A percentile compares a stretch with the other conserved stretches of the same genome.
These are phyloP conservation scores for Collichthys lucidus DNA, from an alignment of 2,113 vertebrate genomes.

Conservation along the genomic window DNA sequence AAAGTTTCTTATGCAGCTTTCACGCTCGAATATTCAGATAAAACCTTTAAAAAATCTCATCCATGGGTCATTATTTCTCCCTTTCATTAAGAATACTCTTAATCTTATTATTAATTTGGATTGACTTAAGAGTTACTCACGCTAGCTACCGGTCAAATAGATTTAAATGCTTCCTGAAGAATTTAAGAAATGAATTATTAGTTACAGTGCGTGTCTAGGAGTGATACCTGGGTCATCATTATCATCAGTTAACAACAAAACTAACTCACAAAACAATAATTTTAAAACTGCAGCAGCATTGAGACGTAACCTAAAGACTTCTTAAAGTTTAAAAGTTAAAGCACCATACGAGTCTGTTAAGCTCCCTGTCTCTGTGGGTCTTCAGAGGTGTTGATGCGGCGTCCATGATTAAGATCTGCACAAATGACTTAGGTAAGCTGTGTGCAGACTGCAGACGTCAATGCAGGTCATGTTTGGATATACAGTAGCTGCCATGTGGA, in stretches of 20 bases:
- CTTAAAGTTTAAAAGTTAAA: slow-evolving; percentile 52
- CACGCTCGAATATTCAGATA: background rate
- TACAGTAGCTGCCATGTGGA: slow-evolving; percentile 53
- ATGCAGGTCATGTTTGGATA: slow-evolving; percentile 15
- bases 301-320: background rate
- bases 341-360: slow-evolving; percentile 29
- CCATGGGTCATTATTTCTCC: background rate
- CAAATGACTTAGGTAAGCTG: background rate
- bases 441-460: background rate
- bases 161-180: background rate
- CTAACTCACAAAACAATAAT: background rate
- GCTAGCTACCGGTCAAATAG: background rate
- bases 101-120: background rate
- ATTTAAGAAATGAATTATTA: background rate
- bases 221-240: background rate
- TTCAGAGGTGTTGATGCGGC: slow-evolving; percentile 6
- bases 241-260: slow-evolving; percentile 19
- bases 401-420: slow-evolving; percentile 25
- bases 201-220: slow-evolving; percentile 4
- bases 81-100: background rate
- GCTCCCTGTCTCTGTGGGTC: background rate
- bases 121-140: background rate
- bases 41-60: background rate
- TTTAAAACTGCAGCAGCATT: slow-evolving; percentile 30
- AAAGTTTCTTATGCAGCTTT: background rate